Conservation (phyloP, 1,140 invertebrate species). For the Rhyacophila brunnea region DNA sequence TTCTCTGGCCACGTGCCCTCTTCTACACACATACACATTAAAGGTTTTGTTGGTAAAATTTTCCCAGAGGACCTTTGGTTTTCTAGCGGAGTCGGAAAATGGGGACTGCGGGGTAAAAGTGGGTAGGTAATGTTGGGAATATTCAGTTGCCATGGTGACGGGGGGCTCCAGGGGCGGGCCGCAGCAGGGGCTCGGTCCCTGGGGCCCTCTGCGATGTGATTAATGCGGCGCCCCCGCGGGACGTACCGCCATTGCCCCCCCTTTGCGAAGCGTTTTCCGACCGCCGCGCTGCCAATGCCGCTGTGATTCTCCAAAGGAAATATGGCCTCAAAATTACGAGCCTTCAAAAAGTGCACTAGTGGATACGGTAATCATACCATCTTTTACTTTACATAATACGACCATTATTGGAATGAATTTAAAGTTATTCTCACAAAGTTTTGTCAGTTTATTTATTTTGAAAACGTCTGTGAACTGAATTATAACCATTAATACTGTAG, state of each 20-base stretch:
- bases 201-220: conserved; percentile 36
- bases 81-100: conserved; percentile 8
- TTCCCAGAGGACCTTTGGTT: conserved; percentile 29
- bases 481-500: no score
- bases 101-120: conserved; percentile 11
- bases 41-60: conserved; percentile 35
- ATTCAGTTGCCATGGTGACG: conserved; percentile 34
- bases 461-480: no score
- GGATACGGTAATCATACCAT: no score
- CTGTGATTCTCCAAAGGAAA: conserved; percentile 20
- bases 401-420: no score
- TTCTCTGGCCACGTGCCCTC: no score
- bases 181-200: conserved; percentile 29
- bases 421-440: no score
- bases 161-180: no score
- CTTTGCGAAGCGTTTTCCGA: conserved; percentile 43
- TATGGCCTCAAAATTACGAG: neutral
- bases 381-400: no score
- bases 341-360: no score
- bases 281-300: conserved; percentile 41
- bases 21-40: conserved; percentile 22
- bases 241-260: conserved; percentile 17
- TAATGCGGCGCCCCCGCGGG: conserved; percentile 35
- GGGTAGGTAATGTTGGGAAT: conserved; percentile 33
- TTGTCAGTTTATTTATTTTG: no score